Conservation (phyloP, 2,113 vertebrate genomes). For the Lagopus leucura region DNA sequence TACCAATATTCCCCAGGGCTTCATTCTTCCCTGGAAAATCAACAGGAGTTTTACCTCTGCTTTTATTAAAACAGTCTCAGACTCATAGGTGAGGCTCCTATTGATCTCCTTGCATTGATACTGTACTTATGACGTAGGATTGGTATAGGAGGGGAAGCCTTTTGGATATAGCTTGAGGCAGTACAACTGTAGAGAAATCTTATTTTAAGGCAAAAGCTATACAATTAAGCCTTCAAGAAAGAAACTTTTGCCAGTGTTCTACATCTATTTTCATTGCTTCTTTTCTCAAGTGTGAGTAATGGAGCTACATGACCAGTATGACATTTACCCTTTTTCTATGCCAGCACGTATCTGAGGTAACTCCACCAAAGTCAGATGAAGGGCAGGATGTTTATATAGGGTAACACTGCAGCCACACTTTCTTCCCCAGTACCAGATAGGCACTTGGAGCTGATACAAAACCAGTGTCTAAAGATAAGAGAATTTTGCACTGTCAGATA, state of each 20-base stretch:
- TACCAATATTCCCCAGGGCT: neutral
- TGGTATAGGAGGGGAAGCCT: neutral
- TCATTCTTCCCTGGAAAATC: neutral
- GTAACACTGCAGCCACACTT: neutral
- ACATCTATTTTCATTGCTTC: neutral
- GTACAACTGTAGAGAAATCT: neutral
- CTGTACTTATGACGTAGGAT: neutral
- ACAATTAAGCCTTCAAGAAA: neutral
- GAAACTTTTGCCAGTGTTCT: neutral
- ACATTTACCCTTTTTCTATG: neutral
- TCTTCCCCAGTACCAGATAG: accelerated
- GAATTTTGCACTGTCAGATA: neutral
- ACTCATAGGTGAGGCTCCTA: neutral
- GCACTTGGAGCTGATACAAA: neutral
- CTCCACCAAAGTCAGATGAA: neutral
- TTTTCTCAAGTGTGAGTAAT: neutral
- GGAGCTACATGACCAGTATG: neutral
- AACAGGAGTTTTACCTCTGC: neutral
- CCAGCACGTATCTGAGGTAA: neutral
- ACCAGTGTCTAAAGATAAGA: neutral
- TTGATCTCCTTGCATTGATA: neutral
- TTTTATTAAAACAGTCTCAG: constrained; percentile 10
- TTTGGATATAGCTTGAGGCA: neutral
- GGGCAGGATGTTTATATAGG: neutral
- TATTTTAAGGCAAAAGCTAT: neutral